Percentiles rank a stretch among this genome's conserved stretches.
Evolutionary conservation across 2,888 invertebrate genomes (phyloP).

Genomic region (Tenthredo scrophulariae): DNA sequence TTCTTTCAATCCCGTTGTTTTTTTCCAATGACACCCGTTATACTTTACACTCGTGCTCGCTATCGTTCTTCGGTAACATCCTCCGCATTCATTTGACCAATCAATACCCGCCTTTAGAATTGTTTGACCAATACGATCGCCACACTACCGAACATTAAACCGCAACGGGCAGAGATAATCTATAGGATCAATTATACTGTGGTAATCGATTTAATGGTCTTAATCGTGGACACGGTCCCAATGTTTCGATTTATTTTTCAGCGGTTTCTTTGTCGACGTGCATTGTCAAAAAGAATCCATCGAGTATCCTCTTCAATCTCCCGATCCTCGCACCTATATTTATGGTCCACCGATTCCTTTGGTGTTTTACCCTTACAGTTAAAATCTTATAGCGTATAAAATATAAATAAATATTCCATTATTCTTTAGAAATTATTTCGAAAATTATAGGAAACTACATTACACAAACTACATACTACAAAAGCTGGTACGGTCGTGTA

Average conservation of each 20-base stretch:
- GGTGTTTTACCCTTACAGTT: neutral
- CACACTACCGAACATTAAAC: constrained; percentile 8
- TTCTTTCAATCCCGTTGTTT: constrained; percentile 34
- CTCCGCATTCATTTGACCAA: constrained; percentile 14
- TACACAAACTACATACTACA: too few species aligned
- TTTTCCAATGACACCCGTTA: constrained; percentile 37
- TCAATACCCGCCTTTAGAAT: constrained; percentile 5
- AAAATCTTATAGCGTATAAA: neutral
- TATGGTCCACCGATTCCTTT: constrained; percentile 18
- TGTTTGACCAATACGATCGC: neutral
- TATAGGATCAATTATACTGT: constrained; percentile 42
- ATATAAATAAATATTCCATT: neutral
- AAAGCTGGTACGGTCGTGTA: neutral
- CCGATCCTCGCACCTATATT: constrained; percentile 5
- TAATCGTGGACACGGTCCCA: constrained; percentile 48
- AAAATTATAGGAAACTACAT: constrained; percentile 9
- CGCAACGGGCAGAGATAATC: constrained; percentile 34
- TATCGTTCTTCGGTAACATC: neutral
- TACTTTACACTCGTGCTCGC: neutral
- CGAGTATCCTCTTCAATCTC: neutral
- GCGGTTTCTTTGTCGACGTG: constrained; percentile 34
- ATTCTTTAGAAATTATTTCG: neutral
- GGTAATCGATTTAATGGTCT: constrained; percentile 52
- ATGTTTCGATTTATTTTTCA: constrained; percentile 40
- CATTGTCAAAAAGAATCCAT: neutral